A percentile compares a stretch with the other conserved stretches of the same genome.
phyloP scores from a whole-genome alignment of 2,797 vertebrate genomes.

The Sarcoramphus papa region DNA sequence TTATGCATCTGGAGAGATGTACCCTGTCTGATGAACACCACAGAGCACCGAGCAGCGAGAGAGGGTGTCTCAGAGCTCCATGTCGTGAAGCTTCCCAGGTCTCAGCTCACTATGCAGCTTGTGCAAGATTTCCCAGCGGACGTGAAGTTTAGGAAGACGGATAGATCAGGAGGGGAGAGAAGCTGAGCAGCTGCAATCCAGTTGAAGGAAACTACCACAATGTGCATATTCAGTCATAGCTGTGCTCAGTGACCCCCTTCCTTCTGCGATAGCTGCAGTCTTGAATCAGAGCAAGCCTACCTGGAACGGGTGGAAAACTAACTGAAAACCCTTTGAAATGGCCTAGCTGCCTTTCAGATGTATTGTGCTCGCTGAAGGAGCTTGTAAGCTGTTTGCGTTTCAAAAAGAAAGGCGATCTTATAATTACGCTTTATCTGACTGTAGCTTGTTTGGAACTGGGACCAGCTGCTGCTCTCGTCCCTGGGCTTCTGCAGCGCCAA shows the following conservation, averaged over 20 bases:
- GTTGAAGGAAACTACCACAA: not conserved
- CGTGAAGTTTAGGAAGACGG: not conserved
- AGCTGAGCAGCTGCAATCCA: not conserved
- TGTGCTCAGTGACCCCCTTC: not conserved
- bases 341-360: not conserved
- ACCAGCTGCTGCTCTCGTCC: not conserved
- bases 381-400: conserved; percentile 9
- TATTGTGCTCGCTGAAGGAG: not conserved
- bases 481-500: not conserved
- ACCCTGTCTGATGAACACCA: not conserved
- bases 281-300: not conserved
- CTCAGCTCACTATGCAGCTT: not conserved
- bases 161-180: not conserved
- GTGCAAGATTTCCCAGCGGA: not conserved
- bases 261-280: not conserved
- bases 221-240: not conserved
- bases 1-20: not conserved
- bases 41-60: not conserved
- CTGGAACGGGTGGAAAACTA: not conserved
- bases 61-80: not conserved
- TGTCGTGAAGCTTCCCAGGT: not conserved
- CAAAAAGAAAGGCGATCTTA: conserved; percentile 5
- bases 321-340: not conserved
- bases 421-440: not conserved
- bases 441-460: not conserved